Conservation (phyloP, 2,797 vertebrate species). For the Heterohyrax brucei region DNA sequence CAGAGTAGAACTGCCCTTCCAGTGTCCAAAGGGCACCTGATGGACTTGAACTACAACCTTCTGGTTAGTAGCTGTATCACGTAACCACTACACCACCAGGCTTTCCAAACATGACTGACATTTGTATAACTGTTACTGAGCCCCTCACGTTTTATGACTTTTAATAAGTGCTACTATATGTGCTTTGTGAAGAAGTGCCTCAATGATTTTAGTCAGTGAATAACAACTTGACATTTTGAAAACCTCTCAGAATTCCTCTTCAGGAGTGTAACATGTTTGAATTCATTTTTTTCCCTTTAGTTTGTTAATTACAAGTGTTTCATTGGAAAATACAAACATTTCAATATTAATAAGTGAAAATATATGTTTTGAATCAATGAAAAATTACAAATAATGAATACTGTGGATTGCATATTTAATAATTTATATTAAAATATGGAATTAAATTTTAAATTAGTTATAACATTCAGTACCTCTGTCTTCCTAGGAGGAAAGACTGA, state of each 20-base stretch:
- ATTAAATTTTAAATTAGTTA: not conserved
- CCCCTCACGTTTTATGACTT: slow-evolving; percentile 29
- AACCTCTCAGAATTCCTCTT: slow-evolving; percentile 65
- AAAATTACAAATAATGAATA: not conserved
- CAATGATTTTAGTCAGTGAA: slow-evolving; percentile 71
- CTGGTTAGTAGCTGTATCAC: too few species aligned
- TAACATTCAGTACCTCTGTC: not conserved
- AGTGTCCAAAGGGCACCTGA: too few species aligned
- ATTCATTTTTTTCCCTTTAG: slow-evolving; percentile 27
- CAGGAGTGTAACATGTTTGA: slow-evolving; percentile 13
- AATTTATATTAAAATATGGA: not conserved
- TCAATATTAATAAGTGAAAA: slow-evolving; percentile 33
- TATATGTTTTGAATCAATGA: not conserved
- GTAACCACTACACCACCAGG: too few species aligned
- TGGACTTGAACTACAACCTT: too few species aligned
- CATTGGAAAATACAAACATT: not conserved
- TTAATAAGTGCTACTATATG: slow-evolving; percentile 42
- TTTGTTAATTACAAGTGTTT: not conserved
- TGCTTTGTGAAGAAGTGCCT: slow-evolving; percentile 58
- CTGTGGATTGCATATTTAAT: not conserved
- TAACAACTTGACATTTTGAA: slow-evolving; percentile 78
- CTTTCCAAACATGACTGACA: too few species aligned
- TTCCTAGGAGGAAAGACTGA: not conserved
- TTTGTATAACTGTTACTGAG: too few species aligned
- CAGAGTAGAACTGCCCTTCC: too few species aligned